Base-by-base conservation (phyloP, 2,113 vertebrate genomes). In the Brachirus orientalis region DNA sequence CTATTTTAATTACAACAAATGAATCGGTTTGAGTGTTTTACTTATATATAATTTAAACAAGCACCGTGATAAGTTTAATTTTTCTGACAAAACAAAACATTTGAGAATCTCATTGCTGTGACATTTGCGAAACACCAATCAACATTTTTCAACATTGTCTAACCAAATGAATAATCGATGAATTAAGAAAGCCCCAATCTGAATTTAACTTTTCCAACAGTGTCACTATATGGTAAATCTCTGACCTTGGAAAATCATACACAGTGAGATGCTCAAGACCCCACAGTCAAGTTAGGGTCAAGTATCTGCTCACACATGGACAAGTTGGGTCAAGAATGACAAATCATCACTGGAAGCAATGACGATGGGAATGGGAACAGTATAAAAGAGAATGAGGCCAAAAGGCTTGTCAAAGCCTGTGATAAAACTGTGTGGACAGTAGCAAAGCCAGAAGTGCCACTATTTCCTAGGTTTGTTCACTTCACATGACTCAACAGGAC, bases 401-500 rank as follows among this genome's bases (percentile, higher is more conserved):
- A 84, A 69, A 71, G 75, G 82, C 87, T 85, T 88, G 90, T 89
- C 88, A 80, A 76, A 82, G 79, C 89, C 70, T 89, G 88, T 71
- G 80, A 84, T 86, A 48, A 75, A 65, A 86, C 79, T 78, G 59
- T 52, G 46, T 57, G 88, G 88, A 90, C 90, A 89, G 79, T 61
- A 84, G 84, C 86, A 82, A 82, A 82, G 82, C 87, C 79, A 81
- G 61, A 80, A 76, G 74, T 75, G 80, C 63, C 78, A 62, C 83
- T 77, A 83, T 83, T 82, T 77, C 56, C 69, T 64, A 58, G 60
- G 63, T 58, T 85, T 82, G 69, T 66, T 79, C 85, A 72, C 72
- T 80, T 84, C 41, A 43, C 90, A 74, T 86, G 89, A 79, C 85
- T 87, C 71, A 82, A 88, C 89, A 86, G 51, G 79, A 86, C 80